Conservation (phyloP, 1,140 invertebrate genomes). For the Drosophila arizonae region DNA sequence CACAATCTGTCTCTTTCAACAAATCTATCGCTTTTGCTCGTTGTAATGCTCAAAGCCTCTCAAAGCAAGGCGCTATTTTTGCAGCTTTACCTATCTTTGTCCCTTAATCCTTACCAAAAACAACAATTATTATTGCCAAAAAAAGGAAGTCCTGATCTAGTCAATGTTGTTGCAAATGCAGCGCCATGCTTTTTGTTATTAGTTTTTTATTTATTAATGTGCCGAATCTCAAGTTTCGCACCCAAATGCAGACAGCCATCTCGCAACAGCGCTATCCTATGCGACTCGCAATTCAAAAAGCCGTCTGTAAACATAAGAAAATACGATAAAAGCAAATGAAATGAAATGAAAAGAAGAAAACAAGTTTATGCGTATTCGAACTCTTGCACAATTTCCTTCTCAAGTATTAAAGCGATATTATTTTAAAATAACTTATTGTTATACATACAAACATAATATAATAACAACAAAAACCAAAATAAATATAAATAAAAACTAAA, state of each 20-base stretch:
- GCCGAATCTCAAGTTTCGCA: slow-evolving; percentile 76
- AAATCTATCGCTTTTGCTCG: slow-evolving; percentile 32
- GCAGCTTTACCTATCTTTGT: slow-evolving; percentile 9
- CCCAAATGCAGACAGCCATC: slow-evolving; percentile 49
- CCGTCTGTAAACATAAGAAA: slow-evolving; percentile 48
- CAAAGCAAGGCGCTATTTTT: slow-evolving; percentile 33
- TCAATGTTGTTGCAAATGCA: slow-evolving; percentile 67
- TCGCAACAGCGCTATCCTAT: slow-evolving; percentile 45
- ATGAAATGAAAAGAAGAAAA: slow-evolving; percentile 25
- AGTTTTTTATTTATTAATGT: slow-evolving; percentile 73
- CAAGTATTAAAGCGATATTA: slow-evolving; percentile 82
- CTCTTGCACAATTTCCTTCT: slow-evolving; percentile 79
- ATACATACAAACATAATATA: slow-evolving; percentile 64
- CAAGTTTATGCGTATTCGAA: slow-evolving; percentile 59
- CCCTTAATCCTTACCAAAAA: slow-evolving; percentile 1
- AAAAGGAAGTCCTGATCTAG: slow-evolving; percentile 57
- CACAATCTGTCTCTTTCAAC: slow-evolving; percentile 17
- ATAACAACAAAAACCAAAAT: slow-evolving; percentile 46
- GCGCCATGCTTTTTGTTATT: slow-evolving; percentile 78
- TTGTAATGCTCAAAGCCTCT: slow-evolving; percentile 47
- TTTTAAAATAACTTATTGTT: slow-evolving; percentile 76
- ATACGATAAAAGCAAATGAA: slow-evolving; percentile 32
- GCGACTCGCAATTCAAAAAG: slow-evolving; percentile 65
- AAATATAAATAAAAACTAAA: slow-evolving; percentile 33
- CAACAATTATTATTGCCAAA: slow-evolving; percentile 48